Evolutionary conservation across 1,140 invertebrate genomes (phyloP), one percentile per base, ranked within the genome.

Genomic region (Latrodectus geometricus): DNA sequence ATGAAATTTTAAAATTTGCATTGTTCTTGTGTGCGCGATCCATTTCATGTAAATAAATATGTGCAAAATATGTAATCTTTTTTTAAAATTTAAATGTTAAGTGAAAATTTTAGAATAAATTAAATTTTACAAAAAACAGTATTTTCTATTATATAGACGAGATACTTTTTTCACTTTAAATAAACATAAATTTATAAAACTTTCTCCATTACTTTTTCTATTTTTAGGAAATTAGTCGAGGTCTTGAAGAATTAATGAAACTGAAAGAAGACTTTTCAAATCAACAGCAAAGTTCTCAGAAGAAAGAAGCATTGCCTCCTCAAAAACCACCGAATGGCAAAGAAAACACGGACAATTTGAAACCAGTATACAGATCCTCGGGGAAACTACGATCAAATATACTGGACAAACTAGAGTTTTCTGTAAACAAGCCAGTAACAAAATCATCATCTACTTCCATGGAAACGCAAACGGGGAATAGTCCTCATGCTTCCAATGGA

Each of bases 221-320:
- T 65, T 65, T 83, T 17, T 12, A 83, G 81, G 81, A 83, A 69
- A 87, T 87, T 1, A 87, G 35, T 54, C 20, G 77, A 15, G 77
- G 85, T 4, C 56, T 87, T 4, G 76, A 87, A 74, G 85, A 87
- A 87, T 52, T 87, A 11, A 66, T 87, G 85, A 87, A 87, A 35
- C 11, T 87, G 1, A 87, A 79, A 80, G 85, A 87, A 50, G 76
- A 87, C 20, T 78, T 73, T 15, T 11, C 11, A 7, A 12, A 21
- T 8, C 12, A 49, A 5, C 69, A 65, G 49, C 20, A 69, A 17
- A n/a, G 8, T 11, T 21, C 73, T 17, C 54, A n/a, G 17, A 9
- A 12, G n/a, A 23, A 21, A n/a, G 54, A 50, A 9, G 23, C 56
- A 23, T 49, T 21, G 48, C 9, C 23, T 54, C 20, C 35, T 11